Conservation (phyloP, 2,888 invertebrate genomes). For the Terebella lapidaria region DNA sequence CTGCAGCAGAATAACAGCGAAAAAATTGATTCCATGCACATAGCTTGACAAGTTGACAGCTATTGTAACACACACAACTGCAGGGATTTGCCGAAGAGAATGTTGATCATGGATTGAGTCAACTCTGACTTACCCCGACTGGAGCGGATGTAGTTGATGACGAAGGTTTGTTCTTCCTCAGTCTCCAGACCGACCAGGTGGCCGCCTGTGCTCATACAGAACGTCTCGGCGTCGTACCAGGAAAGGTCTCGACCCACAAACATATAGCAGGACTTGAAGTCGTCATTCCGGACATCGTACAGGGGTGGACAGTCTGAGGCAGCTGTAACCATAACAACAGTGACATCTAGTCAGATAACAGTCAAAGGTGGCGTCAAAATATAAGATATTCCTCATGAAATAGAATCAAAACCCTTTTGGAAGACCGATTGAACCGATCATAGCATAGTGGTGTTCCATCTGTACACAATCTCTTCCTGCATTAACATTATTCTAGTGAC, state of each 20-base stretch:
- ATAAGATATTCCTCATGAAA: not conserved
- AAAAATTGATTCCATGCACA: not conserved
- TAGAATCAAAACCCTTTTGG: no score
- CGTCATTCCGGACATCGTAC: slow-evolving; percentile 2
- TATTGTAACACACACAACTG: no score
- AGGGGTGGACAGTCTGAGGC: slow-evolving; percentile 5
- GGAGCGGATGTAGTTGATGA: not conserved
- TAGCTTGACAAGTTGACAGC: no score
- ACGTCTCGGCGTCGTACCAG: slow-evolving; percentile 10
- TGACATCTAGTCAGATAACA: not conserved
- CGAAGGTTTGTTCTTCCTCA: slow-evolving; percentile 3
- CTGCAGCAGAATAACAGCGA: not conserved
- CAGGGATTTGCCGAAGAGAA: no score
- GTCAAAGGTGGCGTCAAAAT: not conserved
- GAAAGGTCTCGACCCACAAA: slow-evolving; percentile 4
- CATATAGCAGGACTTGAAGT: slow-evolving; percentile 9
- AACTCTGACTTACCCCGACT: not conserved
- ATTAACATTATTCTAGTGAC: no score
- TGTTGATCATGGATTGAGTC: no score
- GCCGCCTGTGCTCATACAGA: slow-evolving; percentile 11
- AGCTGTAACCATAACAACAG: no score
- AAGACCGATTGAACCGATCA: no score
- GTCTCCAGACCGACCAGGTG: slow-evolving; percentile 8
- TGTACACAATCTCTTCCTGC: no score
- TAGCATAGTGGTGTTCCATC: no score